Percentiles rank a stretch among this genome's conserved stretches.
Conservation (phyloP, 2,797 vertebrate species). For the Benthosema pterotum region DNA sequence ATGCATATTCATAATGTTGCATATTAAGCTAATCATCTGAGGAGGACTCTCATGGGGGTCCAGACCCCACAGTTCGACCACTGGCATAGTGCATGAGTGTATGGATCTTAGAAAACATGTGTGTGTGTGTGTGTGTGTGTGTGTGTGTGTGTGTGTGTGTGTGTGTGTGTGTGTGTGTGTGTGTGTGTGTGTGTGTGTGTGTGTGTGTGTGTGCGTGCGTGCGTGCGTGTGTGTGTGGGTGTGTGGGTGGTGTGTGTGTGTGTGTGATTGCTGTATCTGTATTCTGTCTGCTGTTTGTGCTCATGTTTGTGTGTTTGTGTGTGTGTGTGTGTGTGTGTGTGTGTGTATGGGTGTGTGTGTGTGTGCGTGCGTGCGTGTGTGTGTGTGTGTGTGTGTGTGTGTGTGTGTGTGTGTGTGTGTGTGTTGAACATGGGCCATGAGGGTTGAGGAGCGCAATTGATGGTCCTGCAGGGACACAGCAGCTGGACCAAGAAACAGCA, state of each 20-base stretch:
- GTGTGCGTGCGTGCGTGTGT: conserved; percentile 6
- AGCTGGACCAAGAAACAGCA: conserved; percentile 68
- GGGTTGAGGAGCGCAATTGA: conserved; percentile 73
- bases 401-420: conserved; percentile 31
- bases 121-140: conserved; percentile 1
- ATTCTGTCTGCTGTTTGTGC: too few species aligned
- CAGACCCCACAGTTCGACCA: too few species aligned
- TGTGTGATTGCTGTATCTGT: too few species aligned
- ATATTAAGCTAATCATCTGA: too few species aligned
- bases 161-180: neutral
- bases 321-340: conserved; percentile 33
- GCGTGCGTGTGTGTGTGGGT: too few species aligned
- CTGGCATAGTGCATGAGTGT: too few species aligned
- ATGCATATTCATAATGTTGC: too few species aligned
- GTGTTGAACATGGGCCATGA: conserved; percentile 64
- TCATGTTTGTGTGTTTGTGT: neutral
- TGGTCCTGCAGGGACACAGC: conserved; percentile 71
- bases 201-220: conserved; percentile 31
- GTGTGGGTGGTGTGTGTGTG: too few species aligned
- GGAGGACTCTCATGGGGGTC: too few species aligned
- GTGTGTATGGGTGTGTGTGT: conserved; percentile 34
- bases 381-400: conserved; percentile 13
- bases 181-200: too few species aligned
- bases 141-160: conserved; percentile 13
- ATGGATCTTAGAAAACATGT: too few species aligned